Evolutionary conservation across 2,888 invertebrate species (phyloP), one percentile per base, ranked within the genome.

Genomic region (Caenorhabditis doughertyi): DNA sequence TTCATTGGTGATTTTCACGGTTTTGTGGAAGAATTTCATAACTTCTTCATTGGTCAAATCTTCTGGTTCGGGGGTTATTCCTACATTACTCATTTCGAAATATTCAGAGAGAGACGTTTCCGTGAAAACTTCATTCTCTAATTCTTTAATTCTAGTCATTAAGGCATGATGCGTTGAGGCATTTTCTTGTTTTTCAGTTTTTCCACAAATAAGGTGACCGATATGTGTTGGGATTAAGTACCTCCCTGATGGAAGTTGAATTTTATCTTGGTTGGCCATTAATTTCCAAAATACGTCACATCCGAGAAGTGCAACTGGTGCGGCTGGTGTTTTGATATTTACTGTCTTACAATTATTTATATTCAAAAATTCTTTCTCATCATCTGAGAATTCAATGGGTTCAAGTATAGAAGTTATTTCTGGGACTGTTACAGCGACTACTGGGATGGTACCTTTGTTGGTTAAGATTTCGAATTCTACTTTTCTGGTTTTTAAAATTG

Each of bases 391-490:
- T 29, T 56, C 56, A n/a, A 56, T 56, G 5, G 56, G 56, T 2
- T 56, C 32, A 23, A 56, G n/a, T 4, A 29, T 16, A n/a, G 3
- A 8, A 16, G 56, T 56, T 16, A 56, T 29, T 32, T 16, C 3
- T n/a, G 27, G 29, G 16, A 56, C n/a, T n/a, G 32, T 32, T 16
- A 56, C 2, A 2, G 56, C 56, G 2, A 9, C 11, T 4, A 32
- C n/a, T 29, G 9, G 9, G 0, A 56, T 56, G n/a, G 16, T 56
- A n/a, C 23, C 29, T 3, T n/a, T 32, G 4, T 27, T 29, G 2
- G 56, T 56, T 7, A 56, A 0, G n/a, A 56, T 8, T n/a, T 56
- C 56, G 18, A 56, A 56, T 56, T 56, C 56, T 32, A 56, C 56
- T 32, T 29, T 27, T 8, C 32, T 56, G 8, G 56, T 11, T n/a